phyloP scores from a whole-genome alignment of 2,888 invertebrate species.

The Ametastegia equiseti region DNA sequence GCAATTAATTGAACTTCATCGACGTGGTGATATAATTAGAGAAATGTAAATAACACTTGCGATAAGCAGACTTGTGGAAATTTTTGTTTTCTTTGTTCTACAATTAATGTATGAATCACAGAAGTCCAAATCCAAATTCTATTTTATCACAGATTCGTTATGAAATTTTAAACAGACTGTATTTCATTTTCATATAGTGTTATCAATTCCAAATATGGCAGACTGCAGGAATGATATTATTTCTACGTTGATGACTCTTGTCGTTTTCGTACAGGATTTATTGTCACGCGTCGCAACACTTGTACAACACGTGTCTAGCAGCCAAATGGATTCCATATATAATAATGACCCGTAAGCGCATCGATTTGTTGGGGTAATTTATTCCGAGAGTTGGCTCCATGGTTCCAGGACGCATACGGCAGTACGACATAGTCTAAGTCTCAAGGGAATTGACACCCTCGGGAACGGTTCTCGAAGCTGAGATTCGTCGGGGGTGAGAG shows the following conservation, averaged over 20 bases:
- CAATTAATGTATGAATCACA: neutral
- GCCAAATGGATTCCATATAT: slow-evolving; percentile 29
- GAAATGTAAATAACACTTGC: slow-evolving; percentile 34
- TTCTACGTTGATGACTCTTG: too few species aligned
- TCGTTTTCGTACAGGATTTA: neutral
- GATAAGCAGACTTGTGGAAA: neutral
- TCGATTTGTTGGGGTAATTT: slow-evolving; percentile 45
- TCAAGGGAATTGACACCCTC: slow-evolving; percentile 44
- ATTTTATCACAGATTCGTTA: too few species aligned
- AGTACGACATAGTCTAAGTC: slow-evolving; percentile 16
- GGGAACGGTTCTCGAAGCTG: slow-evolving; percentile 39
- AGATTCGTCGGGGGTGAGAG: slow-evolving; percentile 32
- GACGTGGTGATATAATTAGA: neutral
- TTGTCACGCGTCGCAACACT: neutral
- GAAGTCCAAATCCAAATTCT: too few species aligned
- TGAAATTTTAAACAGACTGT: too few species aligned
- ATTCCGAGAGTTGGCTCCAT: slow-evolving; percentile 10
- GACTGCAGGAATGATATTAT: too few species aligned
- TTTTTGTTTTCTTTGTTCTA: neutral
- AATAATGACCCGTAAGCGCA: slow-evolving; percentile 44
- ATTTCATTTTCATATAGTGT: too few species aligned
- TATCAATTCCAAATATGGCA: too few species aligned
- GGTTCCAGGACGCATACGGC: slow-evolving; percentile 16
- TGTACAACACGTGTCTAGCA: neutral
- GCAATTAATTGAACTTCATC: slow-evolving; percentile 26